These are phyloP conservation scores for Aphelenchoides fujianensis DNA, from an alignment of 1,140 invertebrate genomes.

Conservation along the genomic window DNA sequence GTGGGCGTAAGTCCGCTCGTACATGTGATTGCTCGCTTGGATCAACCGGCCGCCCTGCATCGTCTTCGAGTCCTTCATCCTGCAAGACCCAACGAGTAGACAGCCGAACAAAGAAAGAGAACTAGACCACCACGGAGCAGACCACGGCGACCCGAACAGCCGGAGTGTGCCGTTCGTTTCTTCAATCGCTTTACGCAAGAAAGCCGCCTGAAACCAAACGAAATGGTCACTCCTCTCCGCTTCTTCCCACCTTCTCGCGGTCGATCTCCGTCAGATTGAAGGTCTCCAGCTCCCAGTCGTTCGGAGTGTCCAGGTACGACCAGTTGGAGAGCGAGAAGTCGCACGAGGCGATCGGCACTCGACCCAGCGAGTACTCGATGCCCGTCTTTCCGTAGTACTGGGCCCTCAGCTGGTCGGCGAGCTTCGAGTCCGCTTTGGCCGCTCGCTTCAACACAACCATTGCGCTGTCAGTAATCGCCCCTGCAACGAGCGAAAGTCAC, in stretches of 20 bases:
- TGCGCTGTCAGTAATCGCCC: conserved; percentile 64
- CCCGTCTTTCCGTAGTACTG: conserved; percentile 55
- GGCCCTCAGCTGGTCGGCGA: conserved; percentile 4
- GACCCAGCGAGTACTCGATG: conserved; percentile 73
- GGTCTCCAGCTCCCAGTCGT: conserved; percentile 68
- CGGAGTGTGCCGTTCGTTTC: conserved; percentile 64
- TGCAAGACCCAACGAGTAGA: conserved; percentile 76
- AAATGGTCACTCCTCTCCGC: background rate
- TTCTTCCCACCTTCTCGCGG: conserved; percentile 63
- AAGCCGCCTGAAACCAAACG: conserved; percentile 66
- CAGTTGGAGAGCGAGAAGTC: conserved; percentile 75
- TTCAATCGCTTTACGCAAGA: conserved; percentile 66
- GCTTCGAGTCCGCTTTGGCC: background rate
- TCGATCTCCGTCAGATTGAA: conserved; percentile 65
- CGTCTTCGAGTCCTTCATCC: conserved; percentile 76
- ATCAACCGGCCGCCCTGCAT: conserved; percentile 68
- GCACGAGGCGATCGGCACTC: conserved; percentile 75
- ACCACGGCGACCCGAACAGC: conserved; percentile 76
- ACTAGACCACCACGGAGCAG: conserved; percentile 69
- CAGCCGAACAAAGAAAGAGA: no score
- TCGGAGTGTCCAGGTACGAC: conserved; percentile 69
- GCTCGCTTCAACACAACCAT: conserved; percentile 56
- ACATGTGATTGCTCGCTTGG: conserved; percentile 66
- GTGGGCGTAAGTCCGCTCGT: conserved; percentile 76
- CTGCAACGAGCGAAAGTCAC: no score